Conservation (phyloP, 2,888 invertebrate genomes). For the Apotomis capreana region DNA sequence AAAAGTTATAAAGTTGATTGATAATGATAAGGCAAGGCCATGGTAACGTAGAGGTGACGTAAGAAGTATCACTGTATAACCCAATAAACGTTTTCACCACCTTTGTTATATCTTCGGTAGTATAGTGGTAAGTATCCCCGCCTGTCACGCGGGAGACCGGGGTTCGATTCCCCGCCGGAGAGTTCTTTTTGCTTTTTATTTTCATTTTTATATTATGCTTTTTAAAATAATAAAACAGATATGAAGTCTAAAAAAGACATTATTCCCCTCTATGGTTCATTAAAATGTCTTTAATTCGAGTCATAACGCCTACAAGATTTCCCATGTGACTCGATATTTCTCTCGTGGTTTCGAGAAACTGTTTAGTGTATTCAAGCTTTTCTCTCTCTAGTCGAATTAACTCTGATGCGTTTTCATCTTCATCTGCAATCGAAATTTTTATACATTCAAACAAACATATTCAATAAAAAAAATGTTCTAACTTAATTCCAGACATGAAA, state of each 20-base stretch:
- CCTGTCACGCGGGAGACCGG: slow-evolving; percentile 85
- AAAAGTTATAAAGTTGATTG: no score
- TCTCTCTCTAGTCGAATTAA: slow-evolving; percentile 60
- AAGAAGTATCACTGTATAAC: not conserved
- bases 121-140: slow-evolving; percentile 84
- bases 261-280: slow-evolving; percentile 49
- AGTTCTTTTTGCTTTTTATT: slow-evolving; percentile 47
- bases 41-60: slow-evolving; percentile 5
- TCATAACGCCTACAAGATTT: slow-evolving; percentile 59
- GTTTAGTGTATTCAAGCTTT: slow-evolving; percentile 56
- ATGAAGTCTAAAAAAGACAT: not conserved
- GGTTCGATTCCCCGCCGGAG: slow-evolving; percentile 84
- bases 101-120: slow-evolving; percentile 72
- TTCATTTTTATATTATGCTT: not conserved
- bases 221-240: no score
- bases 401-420: slow-evolving; percentile 54
- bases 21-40: no score
- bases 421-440: slow-evolving; percentile 50
- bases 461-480: not conserved
- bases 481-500: no score
- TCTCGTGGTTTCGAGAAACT: slow-evolving; percentile 53
- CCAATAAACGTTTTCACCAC: not conserved
- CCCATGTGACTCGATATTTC: slow-evolving; percentile 58
- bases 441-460: not conserved
- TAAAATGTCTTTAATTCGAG: slow-evolving; percentile 61